These are phyloP conservation scores for Nettapus auritus DNA, from an alignment of 2,113 vertebrate species.

Conservation along the genomic window DNA sequence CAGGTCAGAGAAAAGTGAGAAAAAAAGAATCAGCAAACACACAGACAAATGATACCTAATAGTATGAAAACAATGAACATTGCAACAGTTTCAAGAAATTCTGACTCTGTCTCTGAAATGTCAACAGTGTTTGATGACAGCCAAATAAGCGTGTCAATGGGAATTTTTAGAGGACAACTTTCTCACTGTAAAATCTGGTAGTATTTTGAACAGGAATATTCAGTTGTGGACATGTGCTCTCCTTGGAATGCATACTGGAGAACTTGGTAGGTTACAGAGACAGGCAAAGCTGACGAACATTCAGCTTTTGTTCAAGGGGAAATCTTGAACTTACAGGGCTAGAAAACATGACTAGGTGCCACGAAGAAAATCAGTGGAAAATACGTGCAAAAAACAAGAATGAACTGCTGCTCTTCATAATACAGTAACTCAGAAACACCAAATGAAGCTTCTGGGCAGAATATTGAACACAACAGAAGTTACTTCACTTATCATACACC, in stretches of 20 bases:
- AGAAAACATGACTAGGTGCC: background rate
- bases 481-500: background rate
- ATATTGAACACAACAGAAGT: background rate
- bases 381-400: background rate
- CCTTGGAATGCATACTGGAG: background rate
- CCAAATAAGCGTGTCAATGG: background rate
- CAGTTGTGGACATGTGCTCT: background rate
- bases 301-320: background rate
- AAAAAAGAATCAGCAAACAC: background rate
- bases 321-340: background rate
- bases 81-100: background rate
- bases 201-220: background rate
- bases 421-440: background rate
- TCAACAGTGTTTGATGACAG: background rate
- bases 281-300: background rate
- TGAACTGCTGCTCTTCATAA: background rate
- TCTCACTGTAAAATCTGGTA: background rate
- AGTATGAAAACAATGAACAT: background rate
- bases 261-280: background rate
- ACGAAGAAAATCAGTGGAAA: background rate
- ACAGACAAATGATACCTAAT: accelerated
- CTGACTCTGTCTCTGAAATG: accelerated
- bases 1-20: background rate
- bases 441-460: background rate
- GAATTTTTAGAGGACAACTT: background rate